A percentile compares a stretch with the other conserved stretches of the same genome.
Evolutionary conservation across 2,888 invertebrate genomes (phyloP).

Genomic region (Acanthosepion lycidas): DNA sequence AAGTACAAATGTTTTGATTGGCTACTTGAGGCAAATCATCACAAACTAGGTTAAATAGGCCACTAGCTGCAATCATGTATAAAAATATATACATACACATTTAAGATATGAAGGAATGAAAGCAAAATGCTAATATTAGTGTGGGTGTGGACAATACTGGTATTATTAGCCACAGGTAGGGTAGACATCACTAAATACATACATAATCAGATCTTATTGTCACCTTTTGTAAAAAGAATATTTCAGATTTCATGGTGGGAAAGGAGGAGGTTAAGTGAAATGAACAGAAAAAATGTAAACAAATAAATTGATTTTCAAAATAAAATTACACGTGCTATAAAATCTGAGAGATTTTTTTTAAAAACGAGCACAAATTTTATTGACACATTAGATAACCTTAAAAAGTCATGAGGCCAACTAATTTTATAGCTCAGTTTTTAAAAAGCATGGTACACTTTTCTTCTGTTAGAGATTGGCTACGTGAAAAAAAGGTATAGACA

Average conservation of each 20-base stretch:
- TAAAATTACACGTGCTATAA: neutral
- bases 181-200: neutral
- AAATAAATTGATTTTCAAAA: neutral
- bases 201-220: neutral
- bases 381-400: neutral
- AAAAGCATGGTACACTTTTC: neutral
- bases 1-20: constrained; percentile 2
- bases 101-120: neutral
- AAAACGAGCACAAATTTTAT: neutral
- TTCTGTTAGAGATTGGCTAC: too few relatives aligned
- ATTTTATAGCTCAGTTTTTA: neutral
- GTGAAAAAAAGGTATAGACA: too few relatives aligned
- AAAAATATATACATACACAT: neutral
- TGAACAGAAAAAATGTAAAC: neutral
- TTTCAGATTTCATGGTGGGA: neutral
- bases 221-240: neutral
- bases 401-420: neutral
- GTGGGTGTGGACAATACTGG: neutral
- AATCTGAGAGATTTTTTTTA: neutral
- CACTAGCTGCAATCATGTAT: neutral
- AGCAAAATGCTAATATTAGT: neutral
- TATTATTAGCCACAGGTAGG: neutral
- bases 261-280: neutral
- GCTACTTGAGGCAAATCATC: neutral
- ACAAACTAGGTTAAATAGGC: constrained; percentile 2